phyloP scores from a whole-genome alignment of 2,113 vertebrate species.

The Trachemys scripta region DNA sequence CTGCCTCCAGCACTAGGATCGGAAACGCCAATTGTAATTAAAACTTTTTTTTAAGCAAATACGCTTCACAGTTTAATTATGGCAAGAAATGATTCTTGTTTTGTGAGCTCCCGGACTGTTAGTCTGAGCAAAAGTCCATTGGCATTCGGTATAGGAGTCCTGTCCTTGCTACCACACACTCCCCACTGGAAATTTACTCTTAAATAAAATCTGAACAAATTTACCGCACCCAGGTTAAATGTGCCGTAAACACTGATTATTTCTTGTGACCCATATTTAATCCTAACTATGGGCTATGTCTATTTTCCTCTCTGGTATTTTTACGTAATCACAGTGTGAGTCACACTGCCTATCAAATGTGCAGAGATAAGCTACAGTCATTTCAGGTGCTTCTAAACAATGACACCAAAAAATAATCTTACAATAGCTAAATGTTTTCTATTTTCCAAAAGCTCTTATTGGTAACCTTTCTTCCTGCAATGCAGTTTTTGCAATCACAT shows the following conservation, averaged over 20 bases:
- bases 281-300: conserved; percentile 72
- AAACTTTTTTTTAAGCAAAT: conserved; percentile 58
- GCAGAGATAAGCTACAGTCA: conserved; percentile 47
- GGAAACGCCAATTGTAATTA: conserved; percentile 73
- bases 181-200: conserved; percentile 45
- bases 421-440: conserved; percentile 68
- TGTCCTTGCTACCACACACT: conserved; percentile 56
- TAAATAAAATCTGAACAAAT: conserved; percentile 57
- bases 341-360: conserved; percentile 74
- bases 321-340: conserved; percentile 70
- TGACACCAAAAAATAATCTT: conserved; percentile 59
- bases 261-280: conserved; percentile 51
- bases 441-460: conserved; percentile 76
- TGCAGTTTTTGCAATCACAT: conserved; percentile 75
- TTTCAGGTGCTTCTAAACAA: conserved; percentile 66
- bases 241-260: conserved; percentile 70
- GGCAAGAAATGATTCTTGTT: conserved; percentile 45
- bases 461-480: conserved; percentile 73
- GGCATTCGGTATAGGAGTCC: conserved; percentile 22
- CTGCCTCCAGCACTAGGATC: conserved; percentile 60
- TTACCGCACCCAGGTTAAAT: conserved; percentile 62
- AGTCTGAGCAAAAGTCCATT: conserved; percentile 54
- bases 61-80: conserved; percentile 57
- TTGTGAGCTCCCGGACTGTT: conserved; percentile 63
- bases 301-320: conserved; percentile 63